These are phyloP conservation scores for Ptychodera flava DNA, from an alignment of 35 echinoderm and acorn worm genomes.

Conservation along the genomic window DNA sequence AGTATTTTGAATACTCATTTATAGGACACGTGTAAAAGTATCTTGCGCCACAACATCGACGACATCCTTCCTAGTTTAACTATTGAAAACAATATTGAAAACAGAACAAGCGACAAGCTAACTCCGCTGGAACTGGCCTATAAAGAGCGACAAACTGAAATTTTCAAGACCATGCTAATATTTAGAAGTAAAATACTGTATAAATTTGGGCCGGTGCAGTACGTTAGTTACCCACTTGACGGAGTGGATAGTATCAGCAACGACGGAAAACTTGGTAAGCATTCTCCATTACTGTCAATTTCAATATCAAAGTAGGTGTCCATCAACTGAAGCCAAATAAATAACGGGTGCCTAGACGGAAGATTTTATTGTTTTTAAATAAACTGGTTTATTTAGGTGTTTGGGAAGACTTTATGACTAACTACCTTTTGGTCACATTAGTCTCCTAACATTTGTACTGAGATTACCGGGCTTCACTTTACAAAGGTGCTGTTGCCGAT, in stretches of 20 bases:
- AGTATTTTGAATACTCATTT: too few species aligned
- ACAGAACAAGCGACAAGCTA: slow-evolving; percentile 52
- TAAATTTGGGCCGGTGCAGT: slow-evolving; percentile 71
- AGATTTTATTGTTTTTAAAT: background rate
- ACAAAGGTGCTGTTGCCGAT: background rate
- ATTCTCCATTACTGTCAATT: too few species aligned
- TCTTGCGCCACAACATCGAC: too few species aligned
- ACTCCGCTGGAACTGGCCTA: slow-evolving; percentile 83
- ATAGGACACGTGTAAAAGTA: too few species aligned
- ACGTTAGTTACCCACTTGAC: slow-evolving; percentile 70
- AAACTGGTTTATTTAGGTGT: too few species aligned
- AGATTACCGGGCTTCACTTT: too few species aligned
- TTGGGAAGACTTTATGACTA: too few species aligned
- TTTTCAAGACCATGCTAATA: slow-evolving; percentile 65
- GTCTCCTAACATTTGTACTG: too few species aligned
- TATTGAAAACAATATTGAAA: too few species aligned
- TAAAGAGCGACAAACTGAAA: slow-evolving; percentile 52
- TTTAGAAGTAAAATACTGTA: slow-evolving; percentile 73
- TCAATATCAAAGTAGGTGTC: too few species aligned
- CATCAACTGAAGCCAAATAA: background rate
- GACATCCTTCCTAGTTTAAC: too few species aligned
- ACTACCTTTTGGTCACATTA: background rate
- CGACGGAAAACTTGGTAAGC: slow-evolving; percentile 70
- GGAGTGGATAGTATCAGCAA: slow-evolving; percentile 69
- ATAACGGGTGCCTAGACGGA: background rate